Evolutionary conservation across 2,797 vertebrate genomes (phyloP).

Genomic region (Limosa lapponica): DNA sequence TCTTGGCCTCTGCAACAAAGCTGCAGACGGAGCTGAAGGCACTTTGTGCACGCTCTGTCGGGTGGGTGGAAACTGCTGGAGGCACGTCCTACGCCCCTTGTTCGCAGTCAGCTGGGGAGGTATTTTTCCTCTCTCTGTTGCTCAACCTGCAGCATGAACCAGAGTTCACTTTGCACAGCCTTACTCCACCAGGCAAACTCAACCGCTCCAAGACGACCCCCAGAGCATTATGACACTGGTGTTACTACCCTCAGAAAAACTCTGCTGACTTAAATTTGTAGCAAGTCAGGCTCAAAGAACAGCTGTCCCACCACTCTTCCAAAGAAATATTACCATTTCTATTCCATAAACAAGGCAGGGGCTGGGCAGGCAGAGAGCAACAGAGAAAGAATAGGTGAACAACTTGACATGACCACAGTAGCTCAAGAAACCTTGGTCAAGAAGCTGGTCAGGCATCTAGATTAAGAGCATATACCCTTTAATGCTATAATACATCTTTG

Average conservation of each 20-base stretch:
- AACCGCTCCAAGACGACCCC: rapidly evolving
- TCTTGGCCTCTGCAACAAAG: background rate
- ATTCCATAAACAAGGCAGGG: background rate
- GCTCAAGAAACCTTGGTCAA: background rate
- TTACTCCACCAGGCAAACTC: background rate
- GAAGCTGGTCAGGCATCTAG: background rate
- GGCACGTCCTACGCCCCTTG: background rate
- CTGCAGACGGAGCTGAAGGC: background rate
- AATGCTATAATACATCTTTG: background rate
- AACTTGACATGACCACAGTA: background rate
- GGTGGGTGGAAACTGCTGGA: background rate
- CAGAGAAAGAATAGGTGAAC: background rate
- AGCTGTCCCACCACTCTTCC: background rate
- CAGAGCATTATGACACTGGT: background rate
- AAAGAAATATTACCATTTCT: background rate
- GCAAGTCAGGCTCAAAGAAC: background rate
- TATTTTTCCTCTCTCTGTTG: background rate
- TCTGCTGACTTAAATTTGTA: background rate
- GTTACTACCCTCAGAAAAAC: background rate
- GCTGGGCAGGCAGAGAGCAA: background rate
- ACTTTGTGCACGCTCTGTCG: rapidly evolving
- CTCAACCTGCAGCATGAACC: background rate
- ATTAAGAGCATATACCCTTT: background rate
- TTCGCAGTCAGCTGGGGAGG: background rate
- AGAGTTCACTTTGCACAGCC: background rate